A percentile compares a stretch with the other conserved stretches of the same genome.
phyloP scores from a whole-genome alignment of 2,113 vertebrate genomes.

The Cavia aperea region DNA sequence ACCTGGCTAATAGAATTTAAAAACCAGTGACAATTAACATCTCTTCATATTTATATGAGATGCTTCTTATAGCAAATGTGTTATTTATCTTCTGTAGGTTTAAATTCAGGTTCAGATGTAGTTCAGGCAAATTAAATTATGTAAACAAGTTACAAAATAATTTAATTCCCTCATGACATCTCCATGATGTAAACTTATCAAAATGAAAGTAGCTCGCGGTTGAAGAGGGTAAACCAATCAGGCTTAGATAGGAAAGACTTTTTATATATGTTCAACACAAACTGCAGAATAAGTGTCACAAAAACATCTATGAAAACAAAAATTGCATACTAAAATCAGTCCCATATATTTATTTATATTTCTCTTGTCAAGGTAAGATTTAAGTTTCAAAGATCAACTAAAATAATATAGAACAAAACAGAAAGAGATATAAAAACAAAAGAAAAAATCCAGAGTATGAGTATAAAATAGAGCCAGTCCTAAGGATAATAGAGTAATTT shows the following conservation, averaged over 20 bases:
- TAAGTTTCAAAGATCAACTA: slow-evolving; percentile 6
- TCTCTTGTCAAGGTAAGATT: not conserved
- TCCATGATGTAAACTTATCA: slow-evolving; percentile 65
- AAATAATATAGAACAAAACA: not conserved
- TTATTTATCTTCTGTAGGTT: slow-evolving; percentile 52
- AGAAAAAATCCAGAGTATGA: not conserved
- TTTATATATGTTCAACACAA: slow-evolving; percentile 13
- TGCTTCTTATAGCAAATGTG: slow-evolving; percentile 38
- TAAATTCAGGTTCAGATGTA: slow-evolving; percentile 68
- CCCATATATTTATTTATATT: slow-evolving; percentile 2
- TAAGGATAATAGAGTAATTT: not conserved
- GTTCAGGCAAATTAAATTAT: slow-evolving; percentile 70
- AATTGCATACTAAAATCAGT: not conserved
- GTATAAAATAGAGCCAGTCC: not conserved
- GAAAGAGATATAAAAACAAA: not conserved
- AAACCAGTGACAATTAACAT: slow-evolving; percentile 19
- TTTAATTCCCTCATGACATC: slow-evolving; percentile 70
- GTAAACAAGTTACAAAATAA: slow-evolving; percentile 73
- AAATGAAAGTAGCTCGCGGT: slow-evolving; percentile 64
- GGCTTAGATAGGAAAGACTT: slow-evolving; percentile 18
- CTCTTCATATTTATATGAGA: slow-evolving; percentile 22
- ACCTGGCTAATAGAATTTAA: slow-evolving; percentile 29
- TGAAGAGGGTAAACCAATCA: slow-evolving; percentile 62
- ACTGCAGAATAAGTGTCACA: not conserved
- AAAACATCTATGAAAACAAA: not conserved